These are phyloP conservation scores for Spondyliosoma cantharus DNA, from an alignment of 2,797 vertebrate species.

Conservation along the genomic window DNA sequence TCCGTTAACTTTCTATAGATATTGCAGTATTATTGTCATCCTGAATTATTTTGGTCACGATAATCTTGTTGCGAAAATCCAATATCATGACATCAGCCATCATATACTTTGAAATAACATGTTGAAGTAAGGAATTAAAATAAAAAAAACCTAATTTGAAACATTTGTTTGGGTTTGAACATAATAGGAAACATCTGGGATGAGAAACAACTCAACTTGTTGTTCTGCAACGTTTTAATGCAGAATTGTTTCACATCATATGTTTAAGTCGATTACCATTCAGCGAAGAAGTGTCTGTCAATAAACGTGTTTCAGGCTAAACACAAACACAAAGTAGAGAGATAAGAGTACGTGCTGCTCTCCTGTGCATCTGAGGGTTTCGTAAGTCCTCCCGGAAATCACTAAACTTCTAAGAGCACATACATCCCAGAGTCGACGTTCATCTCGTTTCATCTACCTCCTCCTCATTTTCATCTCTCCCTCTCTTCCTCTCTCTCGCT, in stretches of 20 bases:
- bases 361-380: conserved; percentile 24
- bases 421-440: conserved; percentile 38
- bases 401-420: conserved; percentile 45
- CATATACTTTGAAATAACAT: no score
- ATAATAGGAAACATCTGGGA: no score
- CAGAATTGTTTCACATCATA: no score
- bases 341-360: neutral
- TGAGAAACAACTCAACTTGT: no score
- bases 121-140: no score
- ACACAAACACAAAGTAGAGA: neutral
- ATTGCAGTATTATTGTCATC: no score
- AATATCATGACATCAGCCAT: no score
- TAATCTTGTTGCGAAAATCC: no score
- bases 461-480: conserved; percentile 55
- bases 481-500: conserved; percentile 31
- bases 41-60: no score
- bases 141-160: no score
- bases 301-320: neutral
- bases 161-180: no score
- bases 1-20: no score
- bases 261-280: neutral
- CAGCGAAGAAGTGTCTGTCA: neutral
- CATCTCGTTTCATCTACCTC: conserved; percentile 51
- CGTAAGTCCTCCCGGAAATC: conserved; percentile 41
- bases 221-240: neutral